Base-by-base conservation (phyloP, 2,113 vertebrate genomes). In the Cyanoderma ruficeps region DNA sequence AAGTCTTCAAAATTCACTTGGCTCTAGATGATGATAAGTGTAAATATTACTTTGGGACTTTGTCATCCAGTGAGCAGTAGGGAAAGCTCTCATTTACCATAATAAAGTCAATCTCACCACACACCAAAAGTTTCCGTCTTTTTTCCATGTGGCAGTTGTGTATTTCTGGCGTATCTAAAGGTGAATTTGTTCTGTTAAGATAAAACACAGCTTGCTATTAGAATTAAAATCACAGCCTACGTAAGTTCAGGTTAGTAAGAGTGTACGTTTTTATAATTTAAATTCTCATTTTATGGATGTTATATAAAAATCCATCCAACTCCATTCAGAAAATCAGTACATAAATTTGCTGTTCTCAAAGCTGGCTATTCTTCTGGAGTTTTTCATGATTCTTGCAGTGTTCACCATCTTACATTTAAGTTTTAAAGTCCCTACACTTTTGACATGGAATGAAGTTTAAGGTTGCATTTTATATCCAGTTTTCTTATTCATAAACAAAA, bases 1-100 rank as follows among this genome's bases (percentile, higher is more conserved):
- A 74, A 69, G 52, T 72, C 8, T 57, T 37, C 21, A 85, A 83
- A 95, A 87, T 83, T 91, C 63, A 37, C 28, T 83, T 75, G 39
- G 7, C 9, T 85, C 1, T 39, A 44, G 22, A 20, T 87, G 30
- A 56, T 80, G 46, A 5, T 46, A 61, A 44, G 11, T 59, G 13
- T 0, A 9, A 78, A 55, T 7, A 13, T 70, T 85, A 47, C 14
- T n/a, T 52, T 42, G 21, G 16, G 31, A 59, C 31, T 67, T 63
- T 25, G 39, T 30, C 22, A 78, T 87, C 19, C 61, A 7, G 19
- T 31, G n/a, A 70, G 28, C 52, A 77, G 30, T n/a, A 7, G 15
- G 17, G 16, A 87, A 87, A 96, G 5, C 22, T 82, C 33, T 85
- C 35, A 69, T 27, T 55, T 67, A 30, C 56, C 13, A 6, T 31